phyloP scores from a whole-genome alignment of 1,140 invertebrate species.

The Trichomalopsis sarcophagae region DNA sequence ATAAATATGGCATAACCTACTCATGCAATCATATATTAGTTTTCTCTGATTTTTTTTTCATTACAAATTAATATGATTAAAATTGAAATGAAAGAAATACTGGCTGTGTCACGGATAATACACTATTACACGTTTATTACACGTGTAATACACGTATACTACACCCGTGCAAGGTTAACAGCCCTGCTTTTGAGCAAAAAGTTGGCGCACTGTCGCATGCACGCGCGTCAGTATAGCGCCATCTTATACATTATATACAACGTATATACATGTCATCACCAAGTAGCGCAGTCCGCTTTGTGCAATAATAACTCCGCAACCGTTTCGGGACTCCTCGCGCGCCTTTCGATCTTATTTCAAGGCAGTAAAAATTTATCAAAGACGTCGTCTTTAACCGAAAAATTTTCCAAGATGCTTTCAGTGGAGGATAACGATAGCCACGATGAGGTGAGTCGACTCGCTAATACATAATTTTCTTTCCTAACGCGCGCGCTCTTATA shows the following conservation, averaged over 20 bases:
- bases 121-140: no score
- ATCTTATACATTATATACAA: neutral
- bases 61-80: no score
- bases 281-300: neutral
- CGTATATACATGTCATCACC: neutral
- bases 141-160: no score
- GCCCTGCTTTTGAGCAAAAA: no score
- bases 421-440: neutral
- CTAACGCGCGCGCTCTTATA: neutral
- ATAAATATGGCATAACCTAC: no score
- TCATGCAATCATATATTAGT: no score
- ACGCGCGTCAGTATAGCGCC: no score
- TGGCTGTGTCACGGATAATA: no score
- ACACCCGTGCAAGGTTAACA: no score
- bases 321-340: neutral
- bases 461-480: neutral
- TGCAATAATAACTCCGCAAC: neutral
- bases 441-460: conserved; percentile 4
- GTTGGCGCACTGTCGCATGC: no score
- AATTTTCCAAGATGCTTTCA: neutral
- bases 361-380: neutral
- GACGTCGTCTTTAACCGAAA: neutral
- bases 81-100: no score
- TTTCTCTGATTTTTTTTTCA: no score
- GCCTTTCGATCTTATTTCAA: neutral